Evolutionary conservation across 2,797 vertebrate genomes (phyloP).

Genomic region (Pyrrhura leucotis): DNA sequence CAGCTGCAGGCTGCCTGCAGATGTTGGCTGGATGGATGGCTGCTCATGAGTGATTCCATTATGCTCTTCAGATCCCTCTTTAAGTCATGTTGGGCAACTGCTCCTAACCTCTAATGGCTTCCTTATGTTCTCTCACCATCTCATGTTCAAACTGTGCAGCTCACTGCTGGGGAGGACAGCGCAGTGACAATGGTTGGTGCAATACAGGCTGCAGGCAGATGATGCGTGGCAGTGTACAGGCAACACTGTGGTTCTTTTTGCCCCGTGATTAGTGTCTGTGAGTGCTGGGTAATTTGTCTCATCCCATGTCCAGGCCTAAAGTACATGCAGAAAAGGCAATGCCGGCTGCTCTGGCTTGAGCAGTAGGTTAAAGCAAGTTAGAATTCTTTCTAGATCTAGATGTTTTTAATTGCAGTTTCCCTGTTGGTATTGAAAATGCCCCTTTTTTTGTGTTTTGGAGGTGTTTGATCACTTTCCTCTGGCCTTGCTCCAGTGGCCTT

Average conservation of each 20-base stretch:
- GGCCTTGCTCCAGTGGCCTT: not conserved
- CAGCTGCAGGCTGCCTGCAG: conserved; percentile 1
- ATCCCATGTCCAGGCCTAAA: not conserved
- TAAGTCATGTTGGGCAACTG: not conserved
- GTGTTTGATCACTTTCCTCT: not conserved
- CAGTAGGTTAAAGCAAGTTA: not conserved
- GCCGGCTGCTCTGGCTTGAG: not conserved
- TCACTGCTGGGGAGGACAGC: not conserved
- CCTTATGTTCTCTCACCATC: not conserved
- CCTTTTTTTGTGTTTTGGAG: not conserved
- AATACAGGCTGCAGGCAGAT: not conserved
- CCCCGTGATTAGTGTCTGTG: not conserved
- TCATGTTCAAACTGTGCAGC: not conserved
- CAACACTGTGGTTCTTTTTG: not conserved
- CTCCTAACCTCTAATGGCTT: conserved; percentile 11
- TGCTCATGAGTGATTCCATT: conserved; percentile 23
- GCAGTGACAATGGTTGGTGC: not conserved
- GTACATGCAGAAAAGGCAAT: not conserved
- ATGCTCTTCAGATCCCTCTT: not conserved
- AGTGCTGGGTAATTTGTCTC: not conserved
- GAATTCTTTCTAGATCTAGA: not conserved
- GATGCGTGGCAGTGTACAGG: not conserved
- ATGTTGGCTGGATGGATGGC: not conserved
- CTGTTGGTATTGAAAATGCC: not conserved
- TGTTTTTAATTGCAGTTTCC: not conserved